These are phyloP conservation scores for Zeugodacus cucurbitae DNA, from an alignment of 1,140 invertebrate genomes.

Conservation along the genomic window DNA sequence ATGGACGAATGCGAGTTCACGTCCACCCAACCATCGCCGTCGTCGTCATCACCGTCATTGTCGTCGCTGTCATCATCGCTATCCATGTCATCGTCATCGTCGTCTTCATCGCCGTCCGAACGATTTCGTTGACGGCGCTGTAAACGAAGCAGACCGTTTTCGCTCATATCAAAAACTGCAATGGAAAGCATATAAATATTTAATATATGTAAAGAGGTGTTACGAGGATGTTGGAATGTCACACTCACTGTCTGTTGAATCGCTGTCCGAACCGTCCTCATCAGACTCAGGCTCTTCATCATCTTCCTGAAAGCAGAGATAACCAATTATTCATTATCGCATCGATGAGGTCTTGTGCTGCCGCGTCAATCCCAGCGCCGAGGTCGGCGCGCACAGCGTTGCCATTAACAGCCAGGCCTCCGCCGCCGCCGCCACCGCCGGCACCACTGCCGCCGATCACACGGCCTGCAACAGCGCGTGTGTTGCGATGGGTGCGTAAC, in stretches of 20 bases:
- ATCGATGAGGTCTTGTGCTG: slow-evolving; percentile 41
- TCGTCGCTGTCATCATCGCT: slow-evolving; percentile 50
- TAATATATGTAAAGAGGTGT: background rate
- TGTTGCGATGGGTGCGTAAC: slow-evolving; percentile 36
- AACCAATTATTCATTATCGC: slow-evolving; percentile 44
- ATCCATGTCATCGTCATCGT: slow-evolving; percentile 47
- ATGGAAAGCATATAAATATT: background rate
- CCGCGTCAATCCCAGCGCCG: background rate
- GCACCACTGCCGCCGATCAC: slow-evolving; percentile 21
- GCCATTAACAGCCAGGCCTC: background rate
- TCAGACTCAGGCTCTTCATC: slow-evolving; percentile 63
- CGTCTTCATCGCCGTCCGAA: slow-evolving; percentile 45
- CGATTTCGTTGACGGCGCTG: slow-evolving; percentile 16
- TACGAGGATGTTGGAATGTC: background rate
- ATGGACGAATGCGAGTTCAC: background rate
- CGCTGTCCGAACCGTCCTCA: slow-evolving; percentile 62
- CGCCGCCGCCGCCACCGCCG: slow-evolving; percentile 40
- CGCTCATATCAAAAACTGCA: slow-evolving; percentile 38
- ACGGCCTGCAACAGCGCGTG: slow-evolving; percentile 21
- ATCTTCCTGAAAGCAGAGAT: slow-evolving; percentile 66
- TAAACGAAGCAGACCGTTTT: slow-evolving; percentile 25
- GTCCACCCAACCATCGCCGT: slow-evolving; percentile 49
- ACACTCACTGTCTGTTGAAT: slow-evolving; percentile 43
- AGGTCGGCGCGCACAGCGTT: background rate
- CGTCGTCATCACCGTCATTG: slow-evolving; percentile 50